Evolutionary conservation across 2,113 vertebrate species (phyloP), one percentile per base, ranked within the genome.

Genomic region (Pholis gunnellus): DNA sequence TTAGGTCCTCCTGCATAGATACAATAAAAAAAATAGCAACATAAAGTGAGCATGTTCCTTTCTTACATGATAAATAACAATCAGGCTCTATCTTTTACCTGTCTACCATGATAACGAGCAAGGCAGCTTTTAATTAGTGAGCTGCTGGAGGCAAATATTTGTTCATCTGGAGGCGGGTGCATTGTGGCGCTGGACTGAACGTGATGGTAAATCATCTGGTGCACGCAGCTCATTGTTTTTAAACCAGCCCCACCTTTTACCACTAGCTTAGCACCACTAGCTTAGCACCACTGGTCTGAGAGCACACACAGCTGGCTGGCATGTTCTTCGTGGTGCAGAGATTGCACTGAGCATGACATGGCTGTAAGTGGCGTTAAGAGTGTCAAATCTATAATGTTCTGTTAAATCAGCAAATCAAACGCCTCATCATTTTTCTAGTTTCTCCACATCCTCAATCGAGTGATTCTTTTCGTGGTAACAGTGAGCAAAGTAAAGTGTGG

Each of bases 351-450:
- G 57, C 57, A n/a, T 34, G 72, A 75, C 31, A 13, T n/a, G 1
- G 1, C 34, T 31, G 34, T 56, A 29, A 31, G 9, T 56, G 6
- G 18, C n/a, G 54, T 7, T 18, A 15, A 50, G 34, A 60, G n/a
- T 38, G 59, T 31, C 42, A 48, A 9, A 70, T 14, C n/a, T 20
- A 0, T 2, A 3, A 40, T 52, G 46, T 79, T 66, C 54, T 42
- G 56, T 38, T 65, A 20, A 42, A 75, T 69, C 40, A 72, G 71
- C 50, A 70, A 77, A 77, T 50, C 72, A 27, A 70, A 70, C 29
- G 29, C 9, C 2, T 34, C 6, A 25, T 54, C 31, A 31, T 36
- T 48, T 46, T 17, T 46, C 8, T 18, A 7, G 10, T 50, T 61
- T 81, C 27, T n/a, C 13, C n/a, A 7, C 20, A 3, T 38, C 40